Evolutionary conservation across 1,140 invertebrate species (phyloP).

Genomic region (Diploscapter pachys): DNA sequence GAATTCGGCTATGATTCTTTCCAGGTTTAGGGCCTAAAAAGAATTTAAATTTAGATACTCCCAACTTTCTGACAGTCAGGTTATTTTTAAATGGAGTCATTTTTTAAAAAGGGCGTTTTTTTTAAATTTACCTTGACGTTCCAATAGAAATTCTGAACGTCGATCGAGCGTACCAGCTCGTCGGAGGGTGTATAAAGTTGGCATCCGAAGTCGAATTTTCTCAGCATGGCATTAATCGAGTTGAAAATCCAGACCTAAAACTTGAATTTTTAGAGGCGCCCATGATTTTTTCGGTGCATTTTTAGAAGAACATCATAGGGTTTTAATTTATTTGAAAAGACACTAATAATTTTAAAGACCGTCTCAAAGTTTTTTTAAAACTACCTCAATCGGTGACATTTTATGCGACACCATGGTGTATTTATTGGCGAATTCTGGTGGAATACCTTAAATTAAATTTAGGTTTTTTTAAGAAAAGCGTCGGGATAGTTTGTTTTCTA

Average conservation of each 20-base stretch:
- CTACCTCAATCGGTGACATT: constrained; percentile 27
- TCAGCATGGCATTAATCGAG: constrained; percentile 34
- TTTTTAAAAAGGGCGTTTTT: neutral
- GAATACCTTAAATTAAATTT: constrained; percentile 13
- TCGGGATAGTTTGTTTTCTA: neutral
- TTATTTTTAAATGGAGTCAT: too few species aligned
- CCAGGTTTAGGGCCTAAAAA: too few species aligned
- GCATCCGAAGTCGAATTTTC: constrained; percentile 40
- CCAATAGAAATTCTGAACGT: constrained; percentile 43
- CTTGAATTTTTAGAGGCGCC: too few species aligned
- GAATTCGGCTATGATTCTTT: constrained; percentile 11
- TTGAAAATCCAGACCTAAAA: constrained; percentile 37
- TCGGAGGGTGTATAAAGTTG: constrained; percentile 38
- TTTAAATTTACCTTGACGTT: constrained; percentile 37
- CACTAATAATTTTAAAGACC: too few species aligned
- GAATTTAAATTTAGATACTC: too few species aligned
- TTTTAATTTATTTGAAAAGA: too few species aligned
- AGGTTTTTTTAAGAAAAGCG: neutral
- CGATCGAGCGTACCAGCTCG: constrained; percentile 33
- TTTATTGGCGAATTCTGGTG: constrained; percentile 10
- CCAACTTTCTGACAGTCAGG: too few species aligned
- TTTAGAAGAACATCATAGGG: too few species aligned
- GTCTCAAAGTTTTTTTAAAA: too few species aligned
- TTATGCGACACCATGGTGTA: constrained; percentile 41
- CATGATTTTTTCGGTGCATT: too few species aligned